Percentiles rank a stretch among this genome's conserved stretches.
Evolutionary conservation across 37 sponge, comb jelly and placozoan genomes (phyloP).

Genomic region (Hormiphora californensis): DNA sequence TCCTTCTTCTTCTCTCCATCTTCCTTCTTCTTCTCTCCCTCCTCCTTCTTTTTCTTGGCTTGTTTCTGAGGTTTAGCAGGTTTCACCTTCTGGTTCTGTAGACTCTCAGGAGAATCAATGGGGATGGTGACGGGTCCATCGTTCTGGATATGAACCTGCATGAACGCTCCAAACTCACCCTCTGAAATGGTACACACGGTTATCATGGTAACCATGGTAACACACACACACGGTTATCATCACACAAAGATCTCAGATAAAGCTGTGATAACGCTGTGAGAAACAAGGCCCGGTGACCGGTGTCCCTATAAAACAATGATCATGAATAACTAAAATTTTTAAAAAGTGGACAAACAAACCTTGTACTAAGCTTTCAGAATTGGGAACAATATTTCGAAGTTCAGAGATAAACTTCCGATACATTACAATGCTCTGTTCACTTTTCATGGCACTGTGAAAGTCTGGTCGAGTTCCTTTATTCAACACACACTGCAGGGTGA

Average conservation of each 20-base stretch:
- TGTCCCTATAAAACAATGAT: too few relatives aligned
- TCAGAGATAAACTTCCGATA: constrained; percentile 73
- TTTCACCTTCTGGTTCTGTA: constrained; percentile 76
- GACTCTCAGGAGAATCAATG: constrained; percentile 71
- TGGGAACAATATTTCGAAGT: constrained; percentile 60
- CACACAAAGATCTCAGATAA: too few relatives aligned
- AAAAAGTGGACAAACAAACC: too few relatives aligned
- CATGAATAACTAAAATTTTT: too few relatives aligned
- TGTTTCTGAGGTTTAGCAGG: constrained; percentile 47
- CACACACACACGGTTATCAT: too few relatives aligned
- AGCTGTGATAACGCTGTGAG: too few relatives aligned
- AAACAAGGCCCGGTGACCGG: too few relatives aligned
- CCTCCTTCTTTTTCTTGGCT: constrained; percentile 62
- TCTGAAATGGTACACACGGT: constrained; percentile 54
- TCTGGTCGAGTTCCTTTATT: constrained; percentile 96
- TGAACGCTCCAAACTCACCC: constrained; percentile 90
- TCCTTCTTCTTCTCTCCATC: constrained; percentile 64
- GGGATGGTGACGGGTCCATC: constrained; percentile 93
- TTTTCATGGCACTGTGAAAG: constrained; percentile 83
- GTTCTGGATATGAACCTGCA: constrained; percentile 95
- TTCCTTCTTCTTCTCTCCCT: constrained; percentile 59
- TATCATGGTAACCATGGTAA: neutral
- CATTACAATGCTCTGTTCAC: constrained; percentile 66
- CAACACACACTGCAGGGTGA: constrained; percentile 79
- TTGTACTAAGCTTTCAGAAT: neutral